These are phyloP conservation scores for Grallaria varia DNA, from an alignment of 2,113 vertebrate species.

Conservation along the genomic window DNA sequence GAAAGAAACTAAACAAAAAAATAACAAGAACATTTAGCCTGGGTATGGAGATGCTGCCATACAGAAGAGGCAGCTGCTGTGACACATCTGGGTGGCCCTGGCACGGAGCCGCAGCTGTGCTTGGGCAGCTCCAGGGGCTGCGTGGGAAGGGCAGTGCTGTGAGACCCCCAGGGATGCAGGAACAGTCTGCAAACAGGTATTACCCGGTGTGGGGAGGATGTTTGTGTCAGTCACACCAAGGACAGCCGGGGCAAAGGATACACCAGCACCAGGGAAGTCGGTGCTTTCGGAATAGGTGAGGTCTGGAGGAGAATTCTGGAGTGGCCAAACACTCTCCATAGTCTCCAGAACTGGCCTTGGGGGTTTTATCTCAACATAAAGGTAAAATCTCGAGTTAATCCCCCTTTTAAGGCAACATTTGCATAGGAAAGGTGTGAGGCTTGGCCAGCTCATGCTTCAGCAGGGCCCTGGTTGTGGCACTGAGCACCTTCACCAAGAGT, in stretches of 20 bases:
- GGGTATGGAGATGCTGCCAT: rapidly evolving
- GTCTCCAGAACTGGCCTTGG: not conserved
- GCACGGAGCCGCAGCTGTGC: not conserved
- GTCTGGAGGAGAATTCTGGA: not conserved
- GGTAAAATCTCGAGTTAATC: not conserved
- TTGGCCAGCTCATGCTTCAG: not conserved
- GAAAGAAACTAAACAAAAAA: no score
- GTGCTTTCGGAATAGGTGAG: not conserved
- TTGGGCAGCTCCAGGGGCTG: not conserved
- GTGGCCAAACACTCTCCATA: not conserved
- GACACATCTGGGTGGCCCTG: not conserved
- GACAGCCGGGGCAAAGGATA: no score
- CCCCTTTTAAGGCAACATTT: not conserved
- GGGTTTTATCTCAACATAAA: not conserved
- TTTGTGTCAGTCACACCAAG: not conserved
- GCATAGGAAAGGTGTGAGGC: not conserved
- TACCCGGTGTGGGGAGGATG: rapidly evolving
- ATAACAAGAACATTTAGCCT: not conserved
- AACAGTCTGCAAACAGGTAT: rapidly evolving
- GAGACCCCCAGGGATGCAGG: not conserved
- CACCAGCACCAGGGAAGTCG: not conserved
- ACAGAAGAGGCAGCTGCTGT: not conserved
- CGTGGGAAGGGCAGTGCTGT: no score
- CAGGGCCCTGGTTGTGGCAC: not conserved
- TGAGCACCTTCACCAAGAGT: rapidly evolving